Base-by-base conservation (phyloP, 1,140 invertebrate species). In the Bombus haemorrhoidalis region DNA sequence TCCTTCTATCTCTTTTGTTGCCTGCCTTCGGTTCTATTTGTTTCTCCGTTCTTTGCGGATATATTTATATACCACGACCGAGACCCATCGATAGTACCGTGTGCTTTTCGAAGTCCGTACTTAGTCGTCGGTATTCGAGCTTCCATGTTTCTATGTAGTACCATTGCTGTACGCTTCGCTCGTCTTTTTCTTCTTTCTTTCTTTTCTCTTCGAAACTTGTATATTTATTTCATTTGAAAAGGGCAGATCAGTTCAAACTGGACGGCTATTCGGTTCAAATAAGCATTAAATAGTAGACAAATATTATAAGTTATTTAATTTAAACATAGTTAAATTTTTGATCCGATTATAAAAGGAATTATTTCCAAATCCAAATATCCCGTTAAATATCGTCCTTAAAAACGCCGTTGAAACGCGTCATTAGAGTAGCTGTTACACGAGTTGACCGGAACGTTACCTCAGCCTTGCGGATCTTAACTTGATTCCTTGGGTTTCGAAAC, bases 21-120 rank as follows among this genome's bases (percentile, higher is more conserved):
- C 18, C 1, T 41, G 12, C 32, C 41, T 47, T 12, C 57, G n/a
- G 9, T 66, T 72, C 53, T 32, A 57, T 68, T 59, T 41, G 53
- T 77, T 72, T 75, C 73, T 82, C 43, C 34, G 41, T 57, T 57
- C 79, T 53, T 57, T 73, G 62, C 47, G 47, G 80, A 83, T 74
- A 81, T 91, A 91, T 91, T 91, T 91, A 91, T 91, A 91, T 81
- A 83, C 86, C 83, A 69, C 83, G 87, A 80, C 82, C 69, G 82
- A 74, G 75, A 85, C 37, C 83, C 68, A 77, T 86, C 86, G 90
- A 90, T 91, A 91, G 79, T 83, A 47, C 39, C 59, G 47, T 77
- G 80, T 73, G 80, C 84, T 89, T 90, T 86, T 81, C 82, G 43
- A 41, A 78, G 39, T 43, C 79, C 68, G 87, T 83, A 89, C 88